A percentile compares a stretch with the other conserved stretches of the same genome.
Evolutionary conservation across 2,888 invertebrate species (phyloP).

Genomic region (Caenorhabditis sp.): DNA sequence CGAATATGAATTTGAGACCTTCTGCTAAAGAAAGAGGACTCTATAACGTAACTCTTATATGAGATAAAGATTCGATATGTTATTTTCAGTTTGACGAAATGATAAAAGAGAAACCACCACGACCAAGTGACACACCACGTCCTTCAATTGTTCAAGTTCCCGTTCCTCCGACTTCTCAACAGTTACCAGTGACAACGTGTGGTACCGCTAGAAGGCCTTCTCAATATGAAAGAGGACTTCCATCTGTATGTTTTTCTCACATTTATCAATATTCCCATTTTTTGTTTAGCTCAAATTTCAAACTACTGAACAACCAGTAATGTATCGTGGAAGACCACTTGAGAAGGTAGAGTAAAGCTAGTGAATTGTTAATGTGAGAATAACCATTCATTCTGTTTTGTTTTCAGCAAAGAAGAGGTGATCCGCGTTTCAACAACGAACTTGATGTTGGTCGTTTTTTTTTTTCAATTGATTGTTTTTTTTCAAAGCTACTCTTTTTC

Average conservation of each 20-base stretch:
- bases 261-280: background rate
- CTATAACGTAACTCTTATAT: conserved; percentile 17
- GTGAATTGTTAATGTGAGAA: conserved; percentile 1
- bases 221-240: conserved; percentile 3
- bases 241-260: background rate
- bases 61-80: background rate
- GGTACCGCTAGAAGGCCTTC: background rate
- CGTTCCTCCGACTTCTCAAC: conserved; percentile 19
- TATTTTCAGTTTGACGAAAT: conserved; percentile 32
- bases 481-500: conserved; percentile 8
- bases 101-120: conserved; percentile 21
- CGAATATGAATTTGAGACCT: conserved; percentile 28
- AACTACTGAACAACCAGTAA: conserved; percentile 18
- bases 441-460: conserved; percentile 18
- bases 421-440: conserved; percentile 32
- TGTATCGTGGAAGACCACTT: conserved; percentile 25
- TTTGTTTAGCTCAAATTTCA: conserved; percentile 28
- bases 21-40: conserved; percentile 29
- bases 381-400: conserved; percentile 18
- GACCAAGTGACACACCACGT: conserved; percentile 26
- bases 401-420: conserved; percentile 28
- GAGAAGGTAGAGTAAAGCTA: conserved; percentile 20
- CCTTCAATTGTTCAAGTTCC: conserved; percentile 26
- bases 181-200: background rate
- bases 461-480: conserved; percentile 5